Conservation (phyloP, 2,888 invertebrate species). For the Scaptomyza tumidula region DNA sequence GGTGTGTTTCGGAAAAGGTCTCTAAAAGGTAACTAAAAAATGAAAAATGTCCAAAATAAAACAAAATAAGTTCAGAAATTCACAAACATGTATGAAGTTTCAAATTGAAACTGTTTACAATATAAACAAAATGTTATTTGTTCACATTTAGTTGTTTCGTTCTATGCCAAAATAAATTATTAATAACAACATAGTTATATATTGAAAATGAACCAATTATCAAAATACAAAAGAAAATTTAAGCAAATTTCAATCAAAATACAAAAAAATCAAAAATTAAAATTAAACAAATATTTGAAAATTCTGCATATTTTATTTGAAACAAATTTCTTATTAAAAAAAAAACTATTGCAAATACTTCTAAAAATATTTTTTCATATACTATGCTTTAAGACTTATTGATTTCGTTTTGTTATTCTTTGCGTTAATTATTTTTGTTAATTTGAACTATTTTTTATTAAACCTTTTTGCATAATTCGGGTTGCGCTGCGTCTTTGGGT, state of each 20-base stretch:
- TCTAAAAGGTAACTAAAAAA: slow-evolving; percentile 94
- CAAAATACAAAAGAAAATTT: slow-evolving; percentile 50
- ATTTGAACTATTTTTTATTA: slow-evolving; percentile 45
- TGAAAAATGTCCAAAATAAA: slow-evolving; percentile 58
- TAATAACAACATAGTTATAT: slow-evolving; percentile 56
- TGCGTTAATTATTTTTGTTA: slow-evolving; percentile 42
- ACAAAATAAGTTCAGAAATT: slow-evolving; percentile 84
- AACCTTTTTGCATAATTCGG: slow-evolving; percentile 56
- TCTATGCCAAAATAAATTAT: slow-evolving; percentile 64
- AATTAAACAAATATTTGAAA: slow-evolving; percentile 63
- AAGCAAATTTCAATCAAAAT: slow-evolving; percentile 30
- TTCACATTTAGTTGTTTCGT: slow-evolving; percentile 80
- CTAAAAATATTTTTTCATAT: slow-evolving; percentile 58
- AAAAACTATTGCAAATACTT: slow-evolving; percentile 80
- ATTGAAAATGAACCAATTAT: slow-evolving; percentile 56
- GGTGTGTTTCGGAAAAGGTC: slow-evolving; percentile 98
- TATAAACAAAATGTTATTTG: slow-evolving; percentile 70
- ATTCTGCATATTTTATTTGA: slow-evolving; percentile 76
- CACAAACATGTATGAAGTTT: slow-evolving; percentile 81
- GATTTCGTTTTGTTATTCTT: slow-evolving; percentile 51
- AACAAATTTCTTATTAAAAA: slow-evolving; percentile 66
- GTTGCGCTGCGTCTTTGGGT: slow-evolving; percentile 71
- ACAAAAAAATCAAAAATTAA: slow-evolving; percentile 12
- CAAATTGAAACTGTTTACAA: slow-evolving; percentile 77
- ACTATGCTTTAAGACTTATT: slow-evolving; percentile 63